phyloP scores from a whole-genome alignment of 1,140 invertebrate genomes.

The Prorops nasuta region DNA sequence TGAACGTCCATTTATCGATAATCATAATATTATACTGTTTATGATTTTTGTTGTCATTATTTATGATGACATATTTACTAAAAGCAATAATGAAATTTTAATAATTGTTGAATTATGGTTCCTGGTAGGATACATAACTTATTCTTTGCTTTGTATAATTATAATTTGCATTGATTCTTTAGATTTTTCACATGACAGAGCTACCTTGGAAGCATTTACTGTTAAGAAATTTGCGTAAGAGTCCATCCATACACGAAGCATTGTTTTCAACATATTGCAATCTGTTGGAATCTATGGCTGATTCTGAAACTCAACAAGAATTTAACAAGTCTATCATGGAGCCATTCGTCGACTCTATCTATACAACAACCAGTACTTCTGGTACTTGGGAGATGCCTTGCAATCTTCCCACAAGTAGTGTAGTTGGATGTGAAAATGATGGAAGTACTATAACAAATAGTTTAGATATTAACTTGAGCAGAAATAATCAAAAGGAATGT shows the following conservation, averaged over 20 bases:
- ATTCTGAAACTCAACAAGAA: constrained; percentile 16
- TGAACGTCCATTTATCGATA: background rate
- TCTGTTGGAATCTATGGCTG: constrained; percentile 19
- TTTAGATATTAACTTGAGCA: constrained; percentile 11
- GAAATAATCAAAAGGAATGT: background rate
- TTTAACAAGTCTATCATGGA: constrained; percentile 33
- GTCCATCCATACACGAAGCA: constrained; percentile 22
- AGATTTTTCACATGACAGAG: constrained; percentile 27
- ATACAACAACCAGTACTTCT: constrained; percentile 9
- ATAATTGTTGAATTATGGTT: background rate
- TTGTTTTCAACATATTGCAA: constrained; percentile 26
- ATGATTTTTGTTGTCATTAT: background rate
- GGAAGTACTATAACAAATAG: background rate
- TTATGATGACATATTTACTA: background rate
- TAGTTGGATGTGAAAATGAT: constrained; percentile 1
- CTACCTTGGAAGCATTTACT: constrained; percentile 23
- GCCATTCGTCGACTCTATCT: constrained; percentile 28
- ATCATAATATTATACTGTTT: background rate
- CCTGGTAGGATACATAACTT: background rate
- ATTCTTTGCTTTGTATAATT: background rate
- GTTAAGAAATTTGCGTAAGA: constrained; percentile 27
- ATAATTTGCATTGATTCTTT: background rate
- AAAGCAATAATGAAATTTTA: background rate
- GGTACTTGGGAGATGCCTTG: constrained; percentile 14
- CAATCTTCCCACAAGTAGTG: background rate